Evolutionary conservation across 1,140 invertebrate species (phyloP), one percentile per base, ranked within the genome.

Genomic region (Megalonaias nervosa): DNA sequence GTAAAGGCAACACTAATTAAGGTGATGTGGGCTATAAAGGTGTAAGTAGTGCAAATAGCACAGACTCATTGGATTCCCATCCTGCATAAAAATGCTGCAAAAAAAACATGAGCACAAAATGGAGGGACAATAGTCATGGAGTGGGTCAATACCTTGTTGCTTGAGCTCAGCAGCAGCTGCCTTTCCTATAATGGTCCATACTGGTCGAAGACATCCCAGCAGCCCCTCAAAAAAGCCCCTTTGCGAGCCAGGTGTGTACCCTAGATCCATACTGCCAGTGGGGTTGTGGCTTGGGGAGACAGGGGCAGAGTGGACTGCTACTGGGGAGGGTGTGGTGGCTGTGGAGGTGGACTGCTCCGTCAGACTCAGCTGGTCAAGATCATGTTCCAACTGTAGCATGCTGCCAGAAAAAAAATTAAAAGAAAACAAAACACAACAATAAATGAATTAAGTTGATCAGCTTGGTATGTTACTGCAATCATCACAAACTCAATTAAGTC

Each of bases 171-270:
- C 93, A 15, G 92, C 92, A 69, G 93, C 92, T 48, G 94, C 93
- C 90, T 97, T 97, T 31, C 95, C 95, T 38, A 97, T 94, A 79
- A 97, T 95, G 23, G 94, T 95, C 91, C 95, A 94, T 11, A 97
- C 94, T 0, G 96, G 96, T 80, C 95, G 92, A 83, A 98, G 93
- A 88, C 96, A 98, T 5, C 96, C 96, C 70, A 97, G 92, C 64
- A 97, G 93, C 1, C 95, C 95, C 81, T 95, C 95, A 80, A 96
- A 94, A 94, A 95, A 96, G 58, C 94, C 93, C 67, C 86, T 66
- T 77, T 87, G 85, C 15, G 78, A 48, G 38, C 38, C 65, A 64
- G 26, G 86, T 68, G 60, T 86, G 77, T 56, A 80, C 59, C 75
- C 88, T 15, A 84, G 82, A 38, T 83, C 82, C 19, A 87, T 83